Base-by-base conservation (phyloP, 2,797 vertebrate genomes). In the Enteromius fasciolatus region DNA sequence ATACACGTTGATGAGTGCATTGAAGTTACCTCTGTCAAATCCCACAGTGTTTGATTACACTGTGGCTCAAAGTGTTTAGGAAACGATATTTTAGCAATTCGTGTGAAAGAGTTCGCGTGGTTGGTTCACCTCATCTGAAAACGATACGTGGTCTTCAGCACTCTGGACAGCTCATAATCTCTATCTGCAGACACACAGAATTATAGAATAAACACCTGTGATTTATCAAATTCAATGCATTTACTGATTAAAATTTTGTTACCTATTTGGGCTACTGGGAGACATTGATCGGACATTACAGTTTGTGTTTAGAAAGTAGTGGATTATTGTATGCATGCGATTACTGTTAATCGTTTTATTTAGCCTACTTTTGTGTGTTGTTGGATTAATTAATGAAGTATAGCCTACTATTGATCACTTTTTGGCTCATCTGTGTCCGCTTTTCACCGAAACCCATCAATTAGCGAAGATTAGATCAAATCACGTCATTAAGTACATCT, bases 101-200 rank as follows among this genome's bases (percentile, higher is more conserved):
- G 1, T 46, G 36, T 41, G 50, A 31, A 73, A 25, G 17, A 17
- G 31, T 23, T 50, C 5, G 54, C 20, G 15, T 72, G 52, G 17
- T 46, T 59, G 44, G 11, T 46, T 48, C 11, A 54, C 28, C 68
- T 12, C 23, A 28, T 67, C 36, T 80, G 33, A 67, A 83, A 68
- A 36, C 28, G 25, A 28, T 59, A 31, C 36, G 46, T 76, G 36
- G 41, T 84, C 54, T 89, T 90, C 88, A 90, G 89, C 86, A 90
- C 90, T 86, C 83, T 89, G 89, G 88, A 90, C 89, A 90, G 90
- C 83, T 83, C 89, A 86, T 76, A 54, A 84, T 85, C 36, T 52
- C 50, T 14, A 36, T 39, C 52, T 57, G 50, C 52, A 28, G 14
- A 12, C 57, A 46, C n/a, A 31, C 41, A n/a, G 5, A 33, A 23